These are phyloP conservation scores for Metopia argyrocephala DNA, from an alignment of 2,888 invertebrate species.

Conservation along the genomic window DNA sequence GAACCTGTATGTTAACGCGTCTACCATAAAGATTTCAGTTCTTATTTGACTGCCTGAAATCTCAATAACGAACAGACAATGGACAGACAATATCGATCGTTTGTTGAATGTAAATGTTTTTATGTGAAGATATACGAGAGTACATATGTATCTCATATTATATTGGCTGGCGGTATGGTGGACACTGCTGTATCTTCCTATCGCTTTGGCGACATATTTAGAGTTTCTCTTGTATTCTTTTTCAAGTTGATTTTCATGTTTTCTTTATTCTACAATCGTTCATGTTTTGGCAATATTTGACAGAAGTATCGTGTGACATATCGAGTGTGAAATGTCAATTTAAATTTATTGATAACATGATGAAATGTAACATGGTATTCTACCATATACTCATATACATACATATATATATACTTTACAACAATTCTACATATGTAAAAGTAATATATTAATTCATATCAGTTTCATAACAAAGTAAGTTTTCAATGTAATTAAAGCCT, in stretches of 20 bases:
- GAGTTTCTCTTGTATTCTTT: constrained; percentile 52
- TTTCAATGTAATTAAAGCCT: background rate
- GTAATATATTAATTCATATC: background rate
- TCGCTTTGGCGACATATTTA: constrained; percentile 56
- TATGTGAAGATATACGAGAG: background rate
- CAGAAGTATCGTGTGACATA: constrained; percentile 76
- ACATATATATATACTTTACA: background rate
- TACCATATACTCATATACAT: background rate
- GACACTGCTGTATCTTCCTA: constrained; percentile 34
- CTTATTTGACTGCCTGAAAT: constrained; percentile 41
- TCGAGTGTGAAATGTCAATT: constrained; percentile 78
- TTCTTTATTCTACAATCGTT: constrained; percentile 61
- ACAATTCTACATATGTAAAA: background rate
- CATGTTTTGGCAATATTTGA: constrained; percentile 61
- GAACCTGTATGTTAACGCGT: constrained; percentile 77
- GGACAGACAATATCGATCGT: background rate
- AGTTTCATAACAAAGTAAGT: background rate
- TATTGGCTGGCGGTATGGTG: background rate
- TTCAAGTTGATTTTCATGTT: constrained; percentile 68
- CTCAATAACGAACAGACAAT: background rate
- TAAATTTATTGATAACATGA: constrained; percentile 77
- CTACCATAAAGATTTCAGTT: constrained; percentile 65
- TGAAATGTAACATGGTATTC: constrained; percentile 69
- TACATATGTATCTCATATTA: background rate
- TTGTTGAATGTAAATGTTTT: background rate